phyloP scores from a whole-genome alignment of 2,113 vertebrate species.

The Salvator merianae region DNA sequence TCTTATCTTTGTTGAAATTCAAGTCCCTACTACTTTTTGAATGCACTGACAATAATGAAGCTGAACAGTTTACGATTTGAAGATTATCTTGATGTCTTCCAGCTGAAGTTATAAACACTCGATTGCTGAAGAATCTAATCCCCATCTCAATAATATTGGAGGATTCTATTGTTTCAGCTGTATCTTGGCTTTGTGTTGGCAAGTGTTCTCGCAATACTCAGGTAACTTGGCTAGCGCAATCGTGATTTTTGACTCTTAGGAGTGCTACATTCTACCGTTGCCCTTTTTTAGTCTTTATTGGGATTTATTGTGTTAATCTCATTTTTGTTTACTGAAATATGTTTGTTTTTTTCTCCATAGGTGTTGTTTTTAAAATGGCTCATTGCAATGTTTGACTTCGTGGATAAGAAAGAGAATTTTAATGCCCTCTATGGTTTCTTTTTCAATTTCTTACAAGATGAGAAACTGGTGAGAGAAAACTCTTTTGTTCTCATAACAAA shows the following conservation, averaged over 20 bases:
- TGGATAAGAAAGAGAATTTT: slow-evolving; percentile 86
- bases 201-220: slow-evolving; percentile 81
- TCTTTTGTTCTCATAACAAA: neutral
- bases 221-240: slow-evolving; percentile 71
- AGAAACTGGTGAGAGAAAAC: slow-evolving; percentile 82
- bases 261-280: too few relatives aligned
- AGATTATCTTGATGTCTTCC: slow-evolving; percentile 30
- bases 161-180: slow-evolving; percentile 79
- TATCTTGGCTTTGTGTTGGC: slow-evolving; percentile 84
- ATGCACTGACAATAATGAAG: neutral
- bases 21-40: neutral
- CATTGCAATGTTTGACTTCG: slow-evolving; percentile 90
- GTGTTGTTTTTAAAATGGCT: slow-evolving; percentile 91
- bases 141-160: slow-evolving; percentile 84
- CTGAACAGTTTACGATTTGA: neutral
- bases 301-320: neutral
- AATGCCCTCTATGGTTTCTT: slow-evolving; percentile 90
- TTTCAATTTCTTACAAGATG: slow-evolving; percentile 87
- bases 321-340: neutral
- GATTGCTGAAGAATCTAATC: slow-evolving; percentile 86
- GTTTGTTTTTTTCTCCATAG: slow-evolving; percentile 65
- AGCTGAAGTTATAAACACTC: slow-evolving; percentile 76
- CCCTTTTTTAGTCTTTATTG: neutral
- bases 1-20: neutral
- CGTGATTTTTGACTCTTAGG: neutral